Conservation (phyloP, 2,113 vertebrate species). For the Dicaeum eximium region DNA sequence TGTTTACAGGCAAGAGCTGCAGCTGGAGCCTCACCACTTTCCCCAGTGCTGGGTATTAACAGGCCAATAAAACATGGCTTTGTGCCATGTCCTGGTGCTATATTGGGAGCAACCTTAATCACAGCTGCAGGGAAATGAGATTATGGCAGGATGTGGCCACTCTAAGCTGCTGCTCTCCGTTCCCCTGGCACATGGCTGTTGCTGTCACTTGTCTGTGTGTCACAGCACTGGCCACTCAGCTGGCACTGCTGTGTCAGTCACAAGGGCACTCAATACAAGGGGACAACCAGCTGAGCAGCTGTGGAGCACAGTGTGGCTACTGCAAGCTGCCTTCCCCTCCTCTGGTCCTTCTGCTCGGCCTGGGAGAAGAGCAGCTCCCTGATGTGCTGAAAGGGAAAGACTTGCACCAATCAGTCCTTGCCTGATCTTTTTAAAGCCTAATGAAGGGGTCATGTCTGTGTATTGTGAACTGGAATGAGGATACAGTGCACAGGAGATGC, state of each 20-base stretch:
- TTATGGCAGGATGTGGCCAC: background rate
- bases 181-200: background rate
- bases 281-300: background rate
- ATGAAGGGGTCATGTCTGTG: background rate
- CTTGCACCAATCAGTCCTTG: background rate
- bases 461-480: background rate
- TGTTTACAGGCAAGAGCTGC: background rate
- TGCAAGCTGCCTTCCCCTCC: background rate
- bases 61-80: background rate
- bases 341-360: background rate
- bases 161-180: background rate
- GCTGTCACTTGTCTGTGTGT: background rate
- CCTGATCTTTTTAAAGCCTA: background rate
- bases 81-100: background rate
- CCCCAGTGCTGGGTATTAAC: background rate
- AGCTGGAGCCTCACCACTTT: background rate
- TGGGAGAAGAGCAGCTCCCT: background rate
- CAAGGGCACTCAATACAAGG: accelerated
- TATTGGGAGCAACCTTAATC: conserved; percentile 30
- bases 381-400: background rate
- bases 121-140: conserved; percentile 18
- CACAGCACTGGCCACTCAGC: background rate
- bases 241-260: background rate
- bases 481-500: background rate
- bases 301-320: background rate